Base-by-base conservation (phyloP, 2,888 invertebrate genomes). In the Caenorhabditis sulstoni region DNA sequence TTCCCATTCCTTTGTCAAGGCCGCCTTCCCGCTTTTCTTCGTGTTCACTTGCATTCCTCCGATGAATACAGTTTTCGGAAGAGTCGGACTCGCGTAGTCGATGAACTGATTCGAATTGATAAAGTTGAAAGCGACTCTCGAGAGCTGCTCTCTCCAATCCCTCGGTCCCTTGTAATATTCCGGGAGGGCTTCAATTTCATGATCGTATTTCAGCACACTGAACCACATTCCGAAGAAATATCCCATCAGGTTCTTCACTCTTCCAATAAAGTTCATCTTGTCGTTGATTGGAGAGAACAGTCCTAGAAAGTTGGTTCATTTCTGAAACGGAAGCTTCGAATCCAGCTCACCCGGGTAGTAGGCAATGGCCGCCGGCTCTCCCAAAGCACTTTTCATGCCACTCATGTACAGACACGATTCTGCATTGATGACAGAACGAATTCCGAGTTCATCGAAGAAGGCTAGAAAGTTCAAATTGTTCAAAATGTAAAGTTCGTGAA, bases 1-100 rank as follows among this genome's bases (percentile, higher is more conserved):
- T 29, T 76, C 57, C 73, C 70, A 82, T 52, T 79, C 74, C 61
- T 73, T 53, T 0, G 22, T 11, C 3, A 73, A n/a, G 20, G 16
- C 39, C 23, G 41, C 29, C 11, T 53, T 50, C 44, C 49, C 62
- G 35, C 11, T 58, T 16, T 75, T 74, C 52, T 79, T 70, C 16
- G 74, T 74, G 8, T 68, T 66, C 35, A 79, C 79, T 64, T 74
- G 74, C 74, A 79, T 74, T 65, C 79, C 79, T 9, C 79, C 79
- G 4, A 79, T 50, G 16, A 74, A 71, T 2, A 79, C 55, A 12
- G 79, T 74, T 44, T 79, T 79, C 9, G 79, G 79, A n/a, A 79
- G 53, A 18, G 59, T 57, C 52, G 74, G 57, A 50, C 68, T 74
- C 5, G 79, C 52, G 49, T 74, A 79, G 61, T 79, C 79, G 16